These are phyloP conservation scores for Synergus japonicus DNA, from an alignment of 2,888 invertebrate genomes.

Conservation along the genomic window DNA sequence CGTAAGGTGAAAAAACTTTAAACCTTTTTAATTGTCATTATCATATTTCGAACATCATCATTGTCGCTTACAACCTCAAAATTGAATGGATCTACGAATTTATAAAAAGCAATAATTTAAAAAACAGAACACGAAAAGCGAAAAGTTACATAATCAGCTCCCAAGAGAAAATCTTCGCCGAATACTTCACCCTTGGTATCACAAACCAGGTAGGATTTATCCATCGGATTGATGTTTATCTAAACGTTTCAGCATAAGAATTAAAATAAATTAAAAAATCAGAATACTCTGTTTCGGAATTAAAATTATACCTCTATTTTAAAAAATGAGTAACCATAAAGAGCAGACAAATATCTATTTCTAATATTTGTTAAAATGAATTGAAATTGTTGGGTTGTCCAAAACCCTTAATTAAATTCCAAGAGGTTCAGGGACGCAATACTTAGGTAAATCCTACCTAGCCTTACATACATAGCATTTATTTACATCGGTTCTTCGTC, in stretches of 20 bases:
- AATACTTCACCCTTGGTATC: conserved; percentile 12
- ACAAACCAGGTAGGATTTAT: conserved; percentile 11
- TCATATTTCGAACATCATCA: too few relatives aligned
- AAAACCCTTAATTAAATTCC: neutral
- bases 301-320: too few relatives aligned
- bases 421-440: neutral
- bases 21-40: too few relatives aligned
- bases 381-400: too few relatives aligned
- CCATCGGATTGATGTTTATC: neutral
- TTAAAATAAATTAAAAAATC: neutral
- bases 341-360: too few relatives aligned
- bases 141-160: too few relatives aligned
- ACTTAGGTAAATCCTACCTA: conserved; percentile 9
- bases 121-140: too few relatives aligned
- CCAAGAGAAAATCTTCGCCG: conserved; percentile 8
- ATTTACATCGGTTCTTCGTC: conserved; percentile 29
- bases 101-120: neutral
- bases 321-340: too few relatives aligned
- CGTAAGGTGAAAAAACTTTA: too few relatives aligned
- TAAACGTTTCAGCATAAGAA: neutral
- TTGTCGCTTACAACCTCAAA: too few relatives aligned
- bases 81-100: too few relatives aligned
- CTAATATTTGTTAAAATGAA: too few relatives aligned
- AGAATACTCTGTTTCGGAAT: neutral
- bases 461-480: conserved; percentile 33